Base-by-base conservation (phyloP, 2,113 vertebrate genomes). In the Coreoperca whiteheadi region DNA sequence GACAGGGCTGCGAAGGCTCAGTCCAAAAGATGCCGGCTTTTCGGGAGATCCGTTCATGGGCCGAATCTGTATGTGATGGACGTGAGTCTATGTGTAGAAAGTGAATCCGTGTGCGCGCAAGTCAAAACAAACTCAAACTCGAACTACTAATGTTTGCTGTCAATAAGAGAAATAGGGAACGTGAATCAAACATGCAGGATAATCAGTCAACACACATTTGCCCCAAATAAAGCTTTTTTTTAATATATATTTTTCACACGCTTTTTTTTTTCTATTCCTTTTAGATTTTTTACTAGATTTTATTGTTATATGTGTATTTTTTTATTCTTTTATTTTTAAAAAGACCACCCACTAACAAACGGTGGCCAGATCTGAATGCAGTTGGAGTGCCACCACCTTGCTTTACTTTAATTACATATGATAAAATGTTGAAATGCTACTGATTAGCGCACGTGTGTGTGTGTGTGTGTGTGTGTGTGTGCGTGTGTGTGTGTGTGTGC, bases 41-140 rank as follows among this genome's bases (percentile, higher is more conserved):
- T 59, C 57, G 63, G 41, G 41, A 1, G 39, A 83, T 74, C 41
- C 60, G 54, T 15, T 32, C 32, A 30, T 48, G 71, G 61, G 79
- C 0, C 1, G 0, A 37, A 46, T 50, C 21, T 7, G 64, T 18
- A 8, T 4, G 37, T 37, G 67, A 2, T 25, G 5, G 34, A 59
- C 3, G 28, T 20, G 43, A 61, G 46, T 51, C 30, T 21, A 4
- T 28, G 43, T 25, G 41, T 8, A 6, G 37, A 11, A 50, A 34
- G 61, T 48, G 4, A 51, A 46, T 48, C 11, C 21, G 43, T 28
- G 51, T 54, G 43, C 4, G 30, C 8, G 37, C 6, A 20, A 23
- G 60, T 66, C 8, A n/a, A n/a, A n/a, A n/a, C n/a, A n/a, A 16
- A 32, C 21, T 23, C 32, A 32, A 32, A n/a, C n/a, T n/a, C 16